These are phyloP conservation scores for Sebastes cheni DNA, from an alignment of 2,797 vertebrate species.

Conservation along the genomic window DNA sequence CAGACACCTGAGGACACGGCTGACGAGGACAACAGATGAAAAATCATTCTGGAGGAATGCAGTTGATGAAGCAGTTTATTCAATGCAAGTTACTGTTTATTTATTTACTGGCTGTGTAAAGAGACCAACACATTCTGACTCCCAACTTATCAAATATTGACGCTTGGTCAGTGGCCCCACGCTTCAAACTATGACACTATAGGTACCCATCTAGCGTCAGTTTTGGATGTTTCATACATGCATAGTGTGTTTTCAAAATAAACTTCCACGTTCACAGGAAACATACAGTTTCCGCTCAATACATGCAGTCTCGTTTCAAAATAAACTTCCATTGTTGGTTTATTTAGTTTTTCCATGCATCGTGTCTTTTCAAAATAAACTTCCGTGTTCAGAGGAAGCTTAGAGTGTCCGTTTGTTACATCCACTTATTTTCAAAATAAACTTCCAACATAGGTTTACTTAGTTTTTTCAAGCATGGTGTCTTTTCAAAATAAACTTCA, in stretches of 20 bases:
- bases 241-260: too few species aligned
- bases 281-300: neutral
- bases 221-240: too few species aligned
- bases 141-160: neutral
- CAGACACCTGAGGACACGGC: constrained; percentile 1
- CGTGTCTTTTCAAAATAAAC: too few species aligned
- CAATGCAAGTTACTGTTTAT: neutral
- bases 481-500: too few species aligned
- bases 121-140: rapidly evolving
- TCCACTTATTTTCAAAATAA: too few species aligned
- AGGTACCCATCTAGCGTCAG: too few species aligned
- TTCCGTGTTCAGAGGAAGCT: rapidly evolving
- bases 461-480: too few species aligned
- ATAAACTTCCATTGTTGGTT: neutral
- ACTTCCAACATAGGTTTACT: too few species aligned
- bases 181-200: neutral
- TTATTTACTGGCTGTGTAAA: neutral
- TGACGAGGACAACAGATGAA: neutral
- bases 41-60: neutral
- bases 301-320: neutral
- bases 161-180: neutral
- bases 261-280: neutral
- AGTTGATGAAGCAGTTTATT: neutral
- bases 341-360: too few species aligned
- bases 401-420: rapidly evolving